Percentiles rank a stretch among this genome's conserved stretches.
These are phyloP conservation scores for Anser brachyrhynchus DNA, from an alignment of 2,113 vertebrate species.

Conservation along the genomic window DNA sequence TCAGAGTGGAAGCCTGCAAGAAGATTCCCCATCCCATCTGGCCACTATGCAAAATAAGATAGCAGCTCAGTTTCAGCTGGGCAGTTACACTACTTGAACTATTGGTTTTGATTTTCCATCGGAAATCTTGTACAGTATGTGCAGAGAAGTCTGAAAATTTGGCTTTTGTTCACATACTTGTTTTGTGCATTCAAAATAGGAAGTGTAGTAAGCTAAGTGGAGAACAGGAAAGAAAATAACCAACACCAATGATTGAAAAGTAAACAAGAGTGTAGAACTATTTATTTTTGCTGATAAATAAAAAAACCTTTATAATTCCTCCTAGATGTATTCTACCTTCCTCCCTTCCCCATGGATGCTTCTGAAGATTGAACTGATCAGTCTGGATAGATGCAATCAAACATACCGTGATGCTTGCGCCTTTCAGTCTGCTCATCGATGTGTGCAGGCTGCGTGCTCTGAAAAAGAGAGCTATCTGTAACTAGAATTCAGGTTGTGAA, in stretches of 20 bases:
- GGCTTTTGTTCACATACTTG: not conserved
- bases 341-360: not conserved
- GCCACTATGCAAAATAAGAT: not conserved
- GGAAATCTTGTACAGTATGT: not conserved
- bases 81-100: not conserved
- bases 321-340: not conserved
- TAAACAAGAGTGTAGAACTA: rapidly evolving
- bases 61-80: not conserved
- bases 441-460: not conserved
- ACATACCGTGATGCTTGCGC: not conserved
- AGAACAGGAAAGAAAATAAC: not conserved
- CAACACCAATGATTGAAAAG: not conserved
- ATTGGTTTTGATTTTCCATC: not conserved
- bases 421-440: not conserved
- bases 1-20: not conserved
- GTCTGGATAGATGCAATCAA: not conserved
- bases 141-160: not conserved
- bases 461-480: not conserved
- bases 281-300: not conserved
- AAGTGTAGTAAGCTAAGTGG: not conserved
- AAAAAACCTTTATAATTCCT: not conserved
- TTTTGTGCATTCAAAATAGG: not conserved
- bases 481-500: not conserved
- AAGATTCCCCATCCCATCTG: not conserved
- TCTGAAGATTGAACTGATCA: not conserved